phyloP scores from a whole-genome alignment of 2,797 vertebrate genomes.

The Aulostomus chinensis region DNA sequence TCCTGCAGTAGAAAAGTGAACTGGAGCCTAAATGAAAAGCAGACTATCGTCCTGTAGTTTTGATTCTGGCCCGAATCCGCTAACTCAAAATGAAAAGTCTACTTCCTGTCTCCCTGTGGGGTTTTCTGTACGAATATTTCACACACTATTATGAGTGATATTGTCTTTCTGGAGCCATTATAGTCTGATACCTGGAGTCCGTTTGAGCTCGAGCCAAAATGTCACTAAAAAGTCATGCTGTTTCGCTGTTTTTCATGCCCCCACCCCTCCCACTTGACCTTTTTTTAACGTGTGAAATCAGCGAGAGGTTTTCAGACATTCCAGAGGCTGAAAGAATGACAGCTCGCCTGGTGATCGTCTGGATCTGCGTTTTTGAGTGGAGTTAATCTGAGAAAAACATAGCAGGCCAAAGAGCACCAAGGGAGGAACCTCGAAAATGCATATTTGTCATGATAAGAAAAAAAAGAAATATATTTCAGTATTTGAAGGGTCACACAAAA shows the following conservation, averaged over 20 bases:
- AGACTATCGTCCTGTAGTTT: conserved; percentile 13
- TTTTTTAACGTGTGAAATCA: conserved; percentile 42
- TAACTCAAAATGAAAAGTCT: conserved; percentile 44
- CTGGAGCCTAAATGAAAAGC: conserved; percentile 26
- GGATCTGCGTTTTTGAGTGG: conserved; percentile 53
- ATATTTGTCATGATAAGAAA: conserved; percentile 37
- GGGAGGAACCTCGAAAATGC: conserved; percentile 49
- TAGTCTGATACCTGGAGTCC: background rate
- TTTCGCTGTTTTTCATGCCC: background rate
- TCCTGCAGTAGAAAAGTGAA: no score
- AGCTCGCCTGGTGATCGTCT: conserved; percentile 74
- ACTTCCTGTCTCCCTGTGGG: conserved; percentile 36
- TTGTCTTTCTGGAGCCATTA: conserved; percentile 21
- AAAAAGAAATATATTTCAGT: no score
- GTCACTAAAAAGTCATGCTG: conserved; percentile 14
- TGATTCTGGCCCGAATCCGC: conserved; percentile 46
- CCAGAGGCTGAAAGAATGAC: conserved; percentile 67
- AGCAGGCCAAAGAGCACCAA: conserved; percentile 57
- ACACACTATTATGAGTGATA: conserved; percentile 22
- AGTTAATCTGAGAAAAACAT: conserved; percentile 57
- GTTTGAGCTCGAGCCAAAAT: conserved; percentile 23
- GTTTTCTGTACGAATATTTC: conserved; percentile 16
- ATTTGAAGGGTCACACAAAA: no score
- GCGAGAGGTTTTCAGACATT: conserved; percentile 63
- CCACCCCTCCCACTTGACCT: background rate